These are phyloP conservation scores for Melanotaenia pygmaea DNA, from an alignment of 2,797 vertebrate genomes.

Conservation along the genomic window DNA sequence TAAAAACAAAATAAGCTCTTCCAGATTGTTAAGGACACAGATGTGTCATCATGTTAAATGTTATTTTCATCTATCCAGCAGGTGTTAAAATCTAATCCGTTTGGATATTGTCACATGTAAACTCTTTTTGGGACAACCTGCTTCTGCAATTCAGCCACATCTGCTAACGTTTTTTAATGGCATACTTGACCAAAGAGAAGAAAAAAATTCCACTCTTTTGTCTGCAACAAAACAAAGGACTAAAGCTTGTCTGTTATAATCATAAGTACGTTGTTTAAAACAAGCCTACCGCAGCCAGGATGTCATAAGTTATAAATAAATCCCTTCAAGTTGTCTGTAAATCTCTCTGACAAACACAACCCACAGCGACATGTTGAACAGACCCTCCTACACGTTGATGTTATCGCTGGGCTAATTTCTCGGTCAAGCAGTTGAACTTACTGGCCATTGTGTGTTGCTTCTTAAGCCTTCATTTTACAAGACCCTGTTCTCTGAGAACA, in stretches of 20 bases:
- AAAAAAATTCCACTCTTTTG: not conserved
- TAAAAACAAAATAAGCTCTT: not conserved
- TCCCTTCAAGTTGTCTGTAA: not conserved
- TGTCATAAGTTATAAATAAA: not conserved
- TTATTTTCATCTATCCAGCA: not conserved
- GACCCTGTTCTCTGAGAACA: slow-evolving; percentile 28
- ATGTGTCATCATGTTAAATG: not conserved
- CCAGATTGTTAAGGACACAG: not conserved
- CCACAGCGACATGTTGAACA: slow-evolving; percentile 3
- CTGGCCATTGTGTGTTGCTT: slow-evolving; percentile 8
- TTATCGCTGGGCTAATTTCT: slow-evolving; percentile 8
- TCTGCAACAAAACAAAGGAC: not conserved
- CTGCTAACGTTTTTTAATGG: not conserved
- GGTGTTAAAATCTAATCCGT: not conserved
- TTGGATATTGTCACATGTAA: slow-evolving; percentile 1
- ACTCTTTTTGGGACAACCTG: not conserved
- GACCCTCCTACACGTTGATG: not conserved
- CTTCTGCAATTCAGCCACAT: not conserved
- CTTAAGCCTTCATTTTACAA: slow-evolving; percentile 18
- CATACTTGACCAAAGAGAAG: not conserved
- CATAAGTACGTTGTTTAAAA: slow-evolving; percentile 1
- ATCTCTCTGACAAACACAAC: slow-evolving; percentile 27
- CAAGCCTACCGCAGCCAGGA: not conserved
- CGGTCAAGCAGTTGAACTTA: not conserved
- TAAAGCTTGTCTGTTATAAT: not conserved